Percentiles rank a stretch among this genome's conserved stretches.
These are phyloP conservation scores for Leptopilina clavipes DNA, from an alignment of 1,140 invertebrate genomes.

Conservation along the genomic window DNA sequence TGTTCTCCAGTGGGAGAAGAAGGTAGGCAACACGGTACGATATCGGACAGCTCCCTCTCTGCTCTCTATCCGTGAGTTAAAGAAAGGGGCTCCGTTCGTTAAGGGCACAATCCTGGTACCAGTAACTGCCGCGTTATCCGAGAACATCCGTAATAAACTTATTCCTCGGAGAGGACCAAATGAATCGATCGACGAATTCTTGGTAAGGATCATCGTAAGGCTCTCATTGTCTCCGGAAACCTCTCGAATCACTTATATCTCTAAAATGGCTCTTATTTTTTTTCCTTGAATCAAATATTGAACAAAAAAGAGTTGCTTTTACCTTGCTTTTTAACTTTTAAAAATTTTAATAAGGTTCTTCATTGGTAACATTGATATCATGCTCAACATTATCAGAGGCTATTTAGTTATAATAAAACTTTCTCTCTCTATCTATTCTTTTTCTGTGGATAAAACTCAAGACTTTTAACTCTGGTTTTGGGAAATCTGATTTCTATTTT, in stretches of 20 bases:
- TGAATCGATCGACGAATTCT: conserved; percentile 59
- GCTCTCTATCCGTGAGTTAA: conserved; percentile 76
- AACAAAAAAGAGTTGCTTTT: neutral
- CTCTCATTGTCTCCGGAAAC: conserved; percentile 55
- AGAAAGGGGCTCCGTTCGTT: conserved; percentile 67
- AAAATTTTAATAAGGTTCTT: conserved; percentile 24
- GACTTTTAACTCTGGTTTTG: too few species aligned
- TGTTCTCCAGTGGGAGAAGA: conserved; percentile 98
- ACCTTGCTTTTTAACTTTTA: neutral
- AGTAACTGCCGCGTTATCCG: conserved; percentile 59
- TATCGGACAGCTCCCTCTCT: conserved; percentile 82
- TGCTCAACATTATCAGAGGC: neutral
- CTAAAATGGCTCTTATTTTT: conserved; percentile 23
- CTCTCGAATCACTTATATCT: conserved; percentile 46
- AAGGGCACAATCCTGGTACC: conserved; percentile 66
- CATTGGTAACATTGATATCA: conserved; percentile 8
- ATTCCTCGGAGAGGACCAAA: conserved; percentile 53
- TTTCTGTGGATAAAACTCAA: neutral
- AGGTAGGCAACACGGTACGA: conserved; percentile 96
- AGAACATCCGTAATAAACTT: conserved; percentile 58
- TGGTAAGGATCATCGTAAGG: conserved; percentile 59
- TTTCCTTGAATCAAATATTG: too few species aligned
- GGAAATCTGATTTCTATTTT: neutral
- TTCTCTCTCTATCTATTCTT: neutral
- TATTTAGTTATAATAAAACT: neutral